These are phyloP conservation scores for Natrix natrix DNA, from an alignment of 2,797 vertebrate species.

Conservation along the genomic window DNA sequence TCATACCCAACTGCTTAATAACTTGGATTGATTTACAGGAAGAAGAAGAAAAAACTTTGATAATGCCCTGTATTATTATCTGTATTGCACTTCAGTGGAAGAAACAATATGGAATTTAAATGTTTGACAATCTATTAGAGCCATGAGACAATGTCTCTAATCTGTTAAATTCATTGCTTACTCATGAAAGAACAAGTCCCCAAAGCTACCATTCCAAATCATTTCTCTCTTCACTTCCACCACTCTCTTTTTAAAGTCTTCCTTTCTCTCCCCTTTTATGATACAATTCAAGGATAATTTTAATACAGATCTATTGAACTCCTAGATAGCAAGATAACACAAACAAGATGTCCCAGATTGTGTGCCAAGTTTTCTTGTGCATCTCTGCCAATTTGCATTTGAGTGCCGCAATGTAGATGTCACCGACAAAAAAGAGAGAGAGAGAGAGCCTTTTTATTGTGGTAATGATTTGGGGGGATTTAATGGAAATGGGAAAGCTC, in stretches of 20 bases:
- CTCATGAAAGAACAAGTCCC: constrained; percentile 24
- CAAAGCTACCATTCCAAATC: neutral
- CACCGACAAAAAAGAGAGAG: neutral
- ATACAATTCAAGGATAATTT: neutral
- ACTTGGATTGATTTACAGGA: neutral
- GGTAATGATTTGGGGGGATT: constrained; percentile 6
- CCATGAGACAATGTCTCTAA: neutral
- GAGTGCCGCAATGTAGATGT: constrained; percentile 14
- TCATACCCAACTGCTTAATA: neutral
- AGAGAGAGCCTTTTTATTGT: neutral
- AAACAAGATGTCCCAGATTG: constrained; percentile 5
- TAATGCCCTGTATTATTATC: neutral
- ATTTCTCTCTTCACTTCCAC: constrained; percentile 24
- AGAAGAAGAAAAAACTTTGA: neutral
- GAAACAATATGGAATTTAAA: constrained; percentile 45
- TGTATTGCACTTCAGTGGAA: constrained; percentile 20
- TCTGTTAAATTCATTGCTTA: constrained; percentile 27
- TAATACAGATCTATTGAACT: constrained; percentile 8
- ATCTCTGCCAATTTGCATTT: constrained; percentile 21
- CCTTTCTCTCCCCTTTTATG: constrained; percentile 7
- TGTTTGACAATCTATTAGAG: constrained; percentile 45
- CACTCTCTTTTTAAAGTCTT: constrained; percentile 14
- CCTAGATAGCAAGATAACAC: constrained; percentile 8
- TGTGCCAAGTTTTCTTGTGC: constrained; percentile 16
- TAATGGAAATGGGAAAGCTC: constrained; percentile 15